A percentile compares a stretch with the other conserved stretches of the same genome.
Evolutionary conservation across 2,797 vertebrate species (phyloP).

Genomic region (Bradypus variegatus): DNA sequence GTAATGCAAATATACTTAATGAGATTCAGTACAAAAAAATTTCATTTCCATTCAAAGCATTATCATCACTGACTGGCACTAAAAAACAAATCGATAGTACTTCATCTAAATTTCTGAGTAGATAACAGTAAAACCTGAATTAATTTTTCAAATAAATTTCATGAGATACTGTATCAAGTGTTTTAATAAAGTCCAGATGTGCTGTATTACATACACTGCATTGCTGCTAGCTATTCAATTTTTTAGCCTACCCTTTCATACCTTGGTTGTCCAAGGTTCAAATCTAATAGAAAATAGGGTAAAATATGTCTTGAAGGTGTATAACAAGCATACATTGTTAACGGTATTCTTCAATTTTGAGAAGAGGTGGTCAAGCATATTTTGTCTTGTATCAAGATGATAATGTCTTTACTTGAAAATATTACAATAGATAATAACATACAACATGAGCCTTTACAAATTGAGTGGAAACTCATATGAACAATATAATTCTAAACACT

Average conservation of each 20-base stretch:
- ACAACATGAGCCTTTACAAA: slow-evolving; percentile 39
- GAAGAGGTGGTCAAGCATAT: slow-evolving; percentile 56
- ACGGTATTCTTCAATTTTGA: slow-evolving; percentile 57
- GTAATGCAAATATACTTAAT: background rate
- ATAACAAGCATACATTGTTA: slow-evolving; percentile 39
- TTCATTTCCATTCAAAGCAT: background rate
- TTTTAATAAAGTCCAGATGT: slow-evolving; percentile 16
- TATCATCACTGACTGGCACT: background rate
- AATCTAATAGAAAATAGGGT: background rate
- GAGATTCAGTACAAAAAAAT: background rate
- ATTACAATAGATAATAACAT: slow-evolving; percentile 40
- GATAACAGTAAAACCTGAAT: rapidly evolving
- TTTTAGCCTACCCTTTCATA: slow-evolving; percentile 27
- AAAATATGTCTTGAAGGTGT: background rate
- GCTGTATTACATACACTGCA: background rate
- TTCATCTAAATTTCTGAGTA: background rate
- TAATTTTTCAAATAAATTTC: background rate
- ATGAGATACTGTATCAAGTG: background rate
- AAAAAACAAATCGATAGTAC: background rate
- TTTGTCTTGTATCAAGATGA: slow-evolving; percentile 43
- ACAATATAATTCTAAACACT: background rate
- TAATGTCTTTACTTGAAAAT: slow-evolving; percentile 50
- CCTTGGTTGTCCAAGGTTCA: slow-evolving; percentile 13
- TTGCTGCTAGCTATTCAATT: background rate
- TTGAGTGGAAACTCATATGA: slow-evolving; percentile 38